Evolutionary conservation across 2,113 vertebrate genomes (phyloP).

Genomic region (Bombycilla garrulus): DNA sequence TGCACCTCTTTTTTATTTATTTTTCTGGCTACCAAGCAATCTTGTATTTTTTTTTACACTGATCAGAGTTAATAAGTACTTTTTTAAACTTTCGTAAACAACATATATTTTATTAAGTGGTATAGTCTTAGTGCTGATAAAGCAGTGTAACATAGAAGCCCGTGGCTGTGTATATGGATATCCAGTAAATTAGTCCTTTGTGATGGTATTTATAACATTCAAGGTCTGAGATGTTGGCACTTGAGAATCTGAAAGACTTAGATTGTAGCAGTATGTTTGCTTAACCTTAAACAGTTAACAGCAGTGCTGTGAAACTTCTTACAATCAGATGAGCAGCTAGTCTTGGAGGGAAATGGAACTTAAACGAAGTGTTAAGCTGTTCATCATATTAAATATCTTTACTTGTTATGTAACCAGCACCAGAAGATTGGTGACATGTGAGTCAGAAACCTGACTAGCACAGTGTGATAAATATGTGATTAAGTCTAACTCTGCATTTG

Average conservation of each 20-base stretch:
- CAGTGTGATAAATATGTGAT: neutral
- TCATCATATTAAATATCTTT: neutral
- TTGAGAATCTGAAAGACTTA: neutral
- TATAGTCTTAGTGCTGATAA: neutral
- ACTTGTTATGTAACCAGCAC: neutral
- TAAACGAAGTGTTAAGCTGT: neutral
- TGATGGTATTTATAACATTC: neutral
- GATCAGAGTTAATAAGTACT: neutral
- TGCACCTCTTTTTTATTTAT: neutral
- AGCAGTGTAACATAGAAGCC: neutral
- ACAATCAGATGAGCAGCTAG: neutral
- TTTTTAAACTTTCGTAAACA: neutral
- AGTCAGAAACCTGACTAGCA: neutral
- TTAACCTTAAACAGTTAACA: neutral
- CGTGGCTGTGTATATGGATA: neutral
- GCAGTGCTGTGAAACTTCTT: neutral
- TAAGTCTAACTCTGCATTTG: neutral
- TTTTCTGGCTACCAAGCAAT: neutral
- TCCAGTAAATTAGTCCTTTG: neutral
- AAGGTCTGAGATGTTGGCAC: neutral
- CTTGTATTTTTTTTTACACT: neutral
- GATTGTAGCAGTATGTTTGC: neutral
- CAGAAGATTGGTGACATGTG: neutral
- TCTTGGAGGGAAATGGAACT: neutral
- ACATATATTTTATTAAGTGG: neutral